These are phyloP conservation scores for Phasianus colchicus DNA, from an alignment of 2,113 vertebrate genomes.

Conservation along the genomic window DNA sequence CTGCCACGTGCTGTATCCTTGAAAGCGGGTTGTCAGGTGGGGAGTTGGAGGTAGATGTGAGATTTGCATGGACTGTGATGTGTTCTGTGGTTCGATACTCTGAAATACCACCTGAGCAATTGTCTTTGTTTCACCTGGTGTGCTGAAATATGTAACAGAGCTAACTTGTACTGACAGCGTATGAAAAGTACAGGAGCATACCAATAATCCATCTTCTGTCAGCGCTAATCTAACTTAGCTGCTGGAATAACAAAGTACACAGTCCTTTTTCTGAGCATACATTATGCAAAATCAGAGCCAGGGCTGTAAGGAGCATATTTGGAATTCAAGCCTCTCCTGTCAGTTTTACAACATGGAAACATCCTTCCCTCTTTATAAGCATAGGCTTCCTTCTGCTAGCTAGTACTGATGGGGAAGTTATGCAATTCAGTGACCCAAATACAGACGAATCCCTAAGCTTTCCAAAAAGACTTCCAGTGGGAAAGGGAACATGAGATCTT, in stretches of 20 bases:
- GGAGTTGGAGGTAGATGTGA: neutral
- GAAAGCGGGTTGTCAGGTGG: neutral
- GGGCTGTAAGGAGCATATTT: neutral
- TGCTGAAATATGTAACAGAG: neutral
- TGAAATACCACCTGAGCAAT: neutral
- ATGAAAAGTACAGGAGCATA: neutral
- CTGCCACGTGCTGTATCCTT: neutral
- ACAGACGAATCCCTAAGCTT: neutral
- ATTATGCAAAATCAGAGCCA: neutral
- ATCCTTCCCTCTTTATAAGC: neutral
- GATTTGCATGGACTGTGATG: neutral
- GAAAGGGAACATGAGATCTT: neutral
- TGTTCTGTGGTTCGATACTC: neutral
- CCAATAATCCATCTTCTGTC: neutral
- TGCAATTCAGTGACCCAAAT: neutral
- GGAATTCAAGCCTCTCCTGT: slow-evolving; percentile 7
- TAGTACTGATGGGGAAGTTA: neutral
- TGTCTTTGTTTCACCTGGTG: neutral
- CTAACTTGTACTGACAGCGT: neutral
- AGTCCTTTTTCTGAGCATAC: neutral
- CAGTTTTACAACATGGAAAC: neutral
- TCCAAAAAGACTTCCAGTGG: neutral
- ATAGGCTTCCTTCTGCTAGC: neutral
- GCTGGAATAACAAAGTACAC: neutral
- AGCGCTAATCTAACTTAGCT: neutral